Evolutionary conservation across 2,888 invertebrate genomes (phyloP).

Genomic region (Ophion obscuratus): DNA sequence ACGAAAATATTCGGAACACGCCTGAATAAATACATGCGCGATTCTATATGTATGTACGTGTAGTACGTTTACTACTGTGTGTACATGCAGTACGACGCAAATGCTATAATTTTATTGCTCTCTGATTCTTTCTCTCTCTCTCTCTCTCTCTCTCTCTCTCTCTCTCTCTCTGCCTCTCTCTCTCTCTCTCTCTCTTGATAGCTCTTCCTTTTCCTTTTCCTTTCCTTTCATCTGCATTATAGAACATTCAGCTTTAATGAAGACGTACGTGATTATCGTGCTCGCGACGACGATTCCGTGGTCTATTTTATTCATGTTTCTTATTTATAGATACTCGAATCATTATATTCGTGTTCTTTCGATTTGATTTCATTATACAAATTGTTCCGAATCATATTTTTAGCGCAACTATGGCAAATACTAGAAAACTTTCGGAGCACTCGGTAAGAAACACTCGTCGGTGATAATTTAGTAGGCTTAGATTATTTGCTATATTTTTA

Average conservation of each 20-base stretch:
- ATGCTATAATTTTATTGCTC: neutral
- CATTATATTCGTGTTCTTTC: too few relatives aligned
- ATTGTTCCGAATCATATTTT: too few relatives aligned
- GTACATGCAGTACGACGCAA: neutral
- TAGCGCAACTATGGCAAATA: too few relatives aligned
- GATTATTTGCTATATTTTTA: too few relatives aligned
- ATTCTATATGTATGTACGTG: neutral
- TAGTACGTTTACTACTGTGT: neutral
- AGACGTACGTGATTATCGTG: conserved; percentile 75
- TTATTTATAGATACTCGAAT: too few relatives aligned
- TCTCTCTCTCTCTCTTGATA: neutral
- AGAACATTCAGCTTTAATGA: conserved; percentile 65
- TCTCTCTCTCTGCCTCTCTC: neutral
- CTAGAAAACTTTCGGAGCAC: too few relatives aligned
- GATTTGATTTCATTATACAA: too few relatives aligned
- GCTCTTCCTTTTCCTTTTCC: neutral
- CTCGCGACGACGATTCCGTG: too few relatives aligned
- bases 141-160: conserved; percentile 27
- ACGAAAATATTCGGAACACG: conserved; percentile 70
- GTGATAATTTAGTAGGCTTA: too few relatives aligned
- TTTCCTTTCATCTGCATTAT: neutral
- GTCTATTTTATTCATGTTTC: too few relatives aligned
- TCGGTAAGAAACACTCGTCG: too few relatives aligned
- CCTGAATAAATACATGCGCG: conserved; percentile 27
- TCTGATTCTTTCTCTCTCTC: neutral